A percentile compares a stretch with the other conserved stretches of the same genome.
These are phyloP conservation scores for Umimayanthus kanabou DNA, from an alignment of 92 coral and sea anemone genomes.

Conservation along the genomic window DNA sequence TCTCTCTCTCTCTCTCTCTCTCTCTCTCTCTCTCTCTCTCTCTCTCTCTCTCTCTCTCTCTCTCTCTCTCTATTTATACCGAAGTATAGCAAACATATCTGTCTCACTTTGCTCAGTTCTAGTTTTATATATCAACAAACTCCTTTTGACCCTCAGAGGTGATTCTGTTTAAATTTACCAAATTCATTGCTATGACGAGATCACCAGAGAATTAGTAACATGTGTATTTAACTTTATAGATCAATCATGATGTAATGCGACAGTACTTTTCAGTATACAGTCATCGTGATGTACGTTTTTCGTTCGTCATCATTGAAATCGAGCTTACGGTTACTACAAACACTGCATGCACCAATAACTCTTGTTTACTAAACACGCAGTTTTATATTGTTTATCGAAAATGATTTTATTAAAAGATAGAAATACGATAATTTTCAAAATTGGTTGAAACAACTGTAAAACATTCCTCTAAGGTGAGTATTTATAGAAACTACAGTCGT, in stretches of 20 bases:
- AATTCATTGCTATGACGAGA: background rate
- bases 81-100: no score
- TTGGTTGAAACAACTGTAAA: background rate
- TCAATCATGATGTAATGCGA: background rate
- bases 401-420: no score
- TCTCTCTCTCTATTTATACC: no score
- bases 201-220: background rate
- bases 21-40: no score
- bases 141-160: background rate
- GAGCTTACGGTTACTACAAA: no score
- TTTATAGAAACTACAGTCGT: background rate
- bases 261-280: background rate
- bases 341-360: no score
- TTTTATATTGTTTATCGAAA: background rate
- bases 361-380: background rate
- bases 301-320: no score
- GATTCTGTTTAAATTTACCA: background rate
- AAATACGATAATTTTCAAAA: background rate
- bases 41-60: no score
- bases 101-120: no score
- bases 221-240: background rate
- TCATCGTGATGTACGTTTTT: background rate
- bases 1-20: no score
- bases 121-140: background rate
- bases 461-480: background rate